Evolutionary conservation across 2,113 vertebrate genomes (phyloP).

Genomic region (Meriones unguiculatus): DNA sequence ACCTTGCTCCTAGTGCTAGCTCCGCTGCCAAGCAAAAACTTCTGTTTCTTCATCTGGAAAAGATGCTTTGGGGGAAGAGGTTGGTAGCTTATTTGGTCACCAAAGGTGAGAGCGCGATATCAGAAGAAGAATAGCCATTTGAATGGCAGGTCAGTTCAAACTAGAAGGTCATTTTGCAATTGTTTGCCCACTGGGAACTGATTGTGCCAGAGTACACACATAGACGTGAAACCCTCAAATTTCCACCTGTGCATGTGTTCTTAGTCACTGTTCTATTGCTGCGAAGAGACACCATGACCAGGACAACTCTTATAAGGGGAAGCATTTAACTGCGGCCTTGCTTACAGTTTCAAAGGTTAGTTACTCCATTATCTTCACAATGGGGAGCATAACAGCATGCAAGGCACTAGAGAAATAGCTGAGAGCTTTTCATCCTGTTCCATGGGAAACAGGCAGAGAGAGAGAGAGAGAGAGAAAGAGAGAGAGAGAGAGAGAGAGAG

Average conservation of each 20-base stretch:
- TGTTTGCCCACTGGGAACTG: accelerated
- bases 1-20: neutral
- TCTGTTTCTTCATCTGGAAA: neutral
- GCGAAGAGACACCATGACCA: neutral
- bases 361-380: neutral
- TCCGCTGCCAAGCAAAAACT: neutral
- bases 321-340: neutral
- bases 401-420: neutral
- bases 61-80: neutral
- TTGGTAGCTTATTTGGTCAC: neutral
- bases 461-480: neutral
- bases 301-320: neutral
- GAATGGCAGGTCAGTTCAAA: too few species aligned
- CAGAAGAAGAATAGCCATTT: neutral
- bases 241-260: accelerated
- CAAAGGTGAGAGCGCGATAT: neutral
- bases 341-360: neutral
- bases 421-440: neutral
- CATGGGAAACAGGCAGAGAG: neutral
- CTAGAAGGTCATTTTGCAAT: accelerated
- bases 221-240: accelerated
- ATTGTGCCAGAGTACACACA: neutral
- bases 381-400: neutral
- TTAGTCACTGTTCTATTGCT: neutral
- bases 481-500: too few species aligned